phyloP scores from a whole-genome alignment of 1,140 invertebrate genomes.

The Leguminivora glycinivorella region DNA sequence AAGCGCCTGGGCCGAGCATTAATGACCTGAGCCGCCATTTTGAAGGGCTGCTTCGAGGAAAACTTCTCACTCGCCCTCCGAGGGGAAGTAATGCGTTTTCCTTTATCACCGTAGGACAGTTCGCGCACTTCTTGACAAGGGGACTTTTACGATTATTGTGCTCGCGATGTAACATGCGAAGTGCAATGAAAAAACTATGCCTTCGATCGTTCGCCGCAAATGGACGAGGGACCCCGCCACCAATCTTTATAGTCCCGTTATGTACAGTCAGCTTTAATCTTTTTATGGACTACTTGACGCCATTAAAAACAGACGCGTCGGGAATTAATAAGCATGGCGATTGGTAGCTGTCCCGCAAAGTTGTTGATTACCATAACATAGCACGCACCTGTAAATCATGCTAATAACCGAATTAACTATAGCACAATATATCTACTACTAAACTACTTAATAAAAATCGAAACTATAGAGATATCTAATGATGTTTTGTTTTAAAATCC shows the following conservation, averaged over 20 bases:
- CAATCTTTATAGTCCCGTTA: slow-evolving; percentile 18
- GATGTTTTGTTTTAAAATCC: no score
- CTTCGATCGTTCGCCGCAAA: slow-evolving; percentile 35
- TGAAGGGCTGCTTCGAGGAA: slow-evolving; percentile 66
- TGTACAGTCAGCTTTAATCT: slow-evolving; percentile 21
- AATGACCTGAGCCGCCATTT: slow-evolving; percentile 67
- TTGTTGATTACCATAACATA: neutral
- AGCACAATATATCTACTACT: no score
- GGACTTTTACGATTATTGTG: slow-evolving; percentile 75
- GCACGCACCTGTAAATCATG: neutral
- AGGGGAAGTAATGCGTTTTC: slow-evolving; percentile 76
- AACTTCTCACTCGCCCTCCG: slow-evolving; percentile 55
- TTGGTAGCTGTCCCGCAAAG: neutral
- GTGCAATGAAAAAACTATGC: slow-evolving; percentile 57
- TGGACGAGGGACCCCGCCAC: slow-evolving; percentile 13
- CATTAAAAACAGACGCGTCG: slow-evolving; percentile 36
- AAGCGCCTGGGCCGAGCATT: slow-evolving; percentile 60
- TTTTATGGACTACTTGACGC: slow-evolving; percentile 30
- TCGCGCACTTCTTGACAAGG: slow-evolving; percentile 65
- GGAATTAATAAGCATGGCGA: neutral
- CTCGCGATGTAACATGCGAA: slow-evolving; percentile 58
- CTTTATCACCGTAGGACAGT: slow-evolving; percentile 72
- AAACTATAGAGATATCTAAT: no score
- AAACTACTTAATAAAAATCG: no score
- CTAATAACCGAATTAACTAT: no score